Evolutionary conservation across 2,797 vertebrate species (phyloP).

Genomic region (Tympanoctomys barrerae): DNA sequence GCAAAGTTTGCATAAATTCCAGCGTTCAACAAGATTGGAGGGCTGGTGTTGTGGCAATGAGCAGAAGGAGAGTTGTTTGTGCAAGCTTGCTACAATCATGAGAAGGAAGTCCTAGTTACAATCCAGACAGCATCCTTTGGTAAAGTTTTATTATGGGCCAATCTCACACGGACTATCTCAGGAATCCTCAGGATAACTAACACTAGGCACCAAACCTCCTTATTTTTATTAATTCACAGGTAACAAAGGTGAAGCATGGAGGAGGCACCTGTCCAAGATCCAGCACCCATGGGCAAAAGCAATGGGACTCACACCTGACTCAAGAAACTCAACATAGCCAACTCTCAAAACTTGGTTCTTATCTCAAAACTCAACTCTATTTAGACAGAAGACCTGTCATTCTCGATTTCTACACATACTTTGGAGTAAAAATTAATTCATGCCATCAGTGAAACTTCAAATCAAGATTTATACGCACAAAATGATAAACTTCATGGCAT

Average conservation of each 20-base stretch:
- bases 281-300: not conserved
- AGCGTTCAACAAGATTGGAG: not conserved
- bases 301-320: not conserved
- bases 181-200: too few species aligned
- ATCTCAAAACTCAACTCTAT: not conserved
- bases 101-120: not conserved
- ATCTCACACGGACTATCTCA: not conserved
- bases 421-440: not conserved
- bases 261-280: not conserved
- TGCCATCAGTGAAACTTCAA: not conserved
- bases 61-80: not conserved
- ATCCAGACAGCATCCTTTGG: not conserved
- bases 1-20: not conserved
- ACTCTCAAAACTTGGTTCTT: conserved; percentile 24
- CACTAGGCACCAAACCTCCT: not conserved
- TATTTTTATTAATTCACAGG: not conserved
- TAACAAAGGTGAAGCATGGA: not conserved
- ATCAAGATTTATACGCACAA: not conserved
- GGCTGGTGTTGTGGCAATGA: not conserved
- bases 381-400: not conserved
- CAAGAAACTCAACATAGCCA: not conserved
- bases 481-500: not conserved
- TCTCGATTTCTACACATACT: not conserved
- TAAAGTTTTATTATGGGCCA: rapidly evolving
- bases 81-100: not conserved